phyloP scores from a whole-genome alignment of 2,797 vertebrate genomes.

The Phalanger gymnotis region DNA sequence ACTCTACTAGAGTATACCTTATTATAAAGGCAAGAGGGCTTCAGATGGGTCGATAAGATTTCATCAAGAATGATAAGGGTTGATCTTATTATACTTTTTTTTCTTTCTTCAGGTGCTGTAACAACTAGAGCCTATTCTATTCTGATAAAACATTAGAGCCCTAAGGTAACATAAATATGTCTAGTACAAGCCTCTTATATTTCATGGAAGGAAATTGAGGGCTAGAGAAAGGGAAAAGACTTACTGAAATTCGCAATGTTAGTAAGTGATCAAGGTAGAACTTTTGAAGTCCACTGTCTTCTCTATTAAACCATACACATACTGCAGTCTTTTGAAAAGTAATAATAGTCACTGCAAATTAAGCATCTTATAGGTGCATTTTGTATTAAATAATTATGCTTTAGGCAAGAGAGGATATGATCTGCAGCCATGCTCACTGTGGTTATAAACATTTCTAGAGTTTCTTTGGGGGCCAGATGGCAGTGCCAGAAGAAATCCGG shows the following conservation, averaged over 20 bases:
- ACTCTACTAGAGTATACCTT: constrained; percentile 9
- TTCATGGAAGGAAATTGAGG: neutral
- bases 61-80: neutral
- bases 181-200: neutral
- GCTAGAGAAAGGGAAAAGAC: neutral
- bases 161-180: neutral
- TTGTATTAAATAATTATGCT: neutral
- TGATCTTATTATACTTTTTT: constrained; percentile 4
- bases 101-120: neutral
- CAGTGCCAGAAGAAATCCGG: neutral
- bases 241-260: neutral
- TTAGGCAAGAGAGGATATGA: neutral
- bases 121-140: neutral
- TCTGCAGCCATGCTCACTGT: neutral
- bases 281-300: neutral
- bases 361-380: neutral
- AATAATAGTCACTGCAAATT: neutral
- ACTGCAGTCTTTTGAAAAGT: neutral
- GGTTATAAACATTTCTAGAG: neutral
- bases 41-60: neutral
- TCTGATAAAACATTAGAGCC: neutral
- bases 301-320: neutral
- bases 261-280: neutral
- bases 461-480: neutral
- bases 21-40: constrained; percentile 26